phyloP scores from a whole-genome alignment of 2,797 vertebrate genomes.

The Cyclura pinguis region DNA sequence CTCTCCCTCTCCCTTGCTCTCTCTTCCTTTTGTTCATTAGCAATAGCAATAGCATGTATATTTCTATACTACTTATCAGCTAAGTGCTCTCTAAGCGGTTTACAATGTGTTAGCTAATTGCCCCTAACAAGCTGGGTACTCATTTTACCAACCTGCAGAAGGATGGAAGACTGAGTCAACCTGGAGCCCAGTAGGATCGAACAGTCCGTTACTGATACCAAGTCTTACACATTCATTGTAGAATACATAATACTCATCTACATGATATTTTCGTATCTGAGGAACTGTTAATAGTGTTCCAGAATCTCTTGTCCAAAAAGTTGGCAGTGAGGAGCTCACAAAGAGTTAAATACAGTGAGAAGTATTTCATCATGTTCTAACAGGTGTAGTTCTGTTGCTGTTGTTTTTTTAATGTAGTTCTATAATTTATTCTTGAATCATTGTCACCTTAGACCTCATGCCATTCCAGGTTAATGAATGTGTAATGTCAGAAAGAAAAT shows the following conservation, averaged over 20 bases:
- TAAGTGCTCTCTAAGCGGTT: too few relatives aligned
- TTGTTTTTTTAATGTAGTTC: neutral
- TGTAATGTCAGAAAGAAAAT: constrained; percentile 14
- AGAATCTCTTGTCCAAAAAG: neutral
- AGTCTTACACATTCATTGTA: neutral
- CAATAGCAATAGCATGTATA: too few relatives aligned
- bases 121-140: too few relatives aligned
- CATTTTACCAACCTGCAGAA: too few relatives aligned
- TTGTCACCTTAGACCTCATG: neutral
- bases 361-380: neutral
- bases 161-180: too few relatives aligned
- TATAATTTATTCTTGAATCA: constrained; percentile 12
- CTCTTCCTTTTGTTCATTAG: too few relatives aligned
- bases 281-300: neutral
- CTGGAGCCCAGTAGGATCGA: too few relatives aligned
- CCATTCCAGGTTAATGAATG: constrained; percentile 16
- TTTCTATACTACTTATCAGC: too few relatives aligned
- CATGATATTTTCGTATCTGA: neutral
- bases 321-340: too few relatives aligned
- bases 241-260: neutral
- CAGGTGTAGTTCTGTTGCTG: neutral
- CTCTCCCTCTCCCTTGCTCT: too few relatives aligned
- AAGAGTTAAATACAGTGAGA: neutral
- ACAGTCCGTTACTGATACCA: too few relatives aligned
- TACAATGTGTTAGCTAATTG: too few relatives aligned